A percentile compares a stretch with the other conserved stretches of the same genome.
phyloP scores from a whole-genome alignment of 2,888 invertebrate genomes.

The Drosophila paracracens region DNA sequence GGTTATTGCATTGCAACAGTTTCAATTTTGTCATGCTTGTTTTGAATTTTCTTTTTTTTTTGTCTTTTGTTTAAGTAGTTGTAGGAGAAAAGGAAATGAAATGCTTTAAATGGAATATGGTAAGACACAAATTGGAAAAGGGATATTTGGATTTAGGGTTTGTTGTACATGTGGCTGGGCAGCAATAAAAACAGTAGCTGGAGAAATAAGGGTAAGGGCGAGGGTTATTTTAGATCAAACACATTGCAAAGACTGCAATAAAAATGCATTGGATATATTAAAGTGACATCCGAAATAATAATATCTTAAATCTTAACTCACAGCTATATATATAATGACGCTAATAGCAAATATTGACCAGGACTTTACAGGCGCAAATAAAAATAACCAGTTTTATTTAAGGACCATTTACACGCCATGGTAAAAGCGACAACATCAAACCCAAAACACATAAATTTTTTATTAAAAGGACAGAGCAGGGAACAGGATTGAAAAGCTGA shows the following conservation, averaged over 20 bases:
- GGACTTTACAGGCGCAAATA: slow-evolving; percentile 9
- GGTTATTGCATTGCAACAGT: slow-evolving; percentile 30
- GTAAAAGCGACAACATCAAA: slow-evolving; percentile 47
- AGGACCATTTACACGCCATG: slow-evolving; percentile 58
- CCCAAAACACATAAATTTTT: slow-evolving; percentile 50
- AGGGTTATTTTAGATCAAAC: background rate
- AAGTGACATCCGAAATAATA: slow-evolving; percentile 40
- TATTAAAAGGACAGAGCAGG: slow-evolving; percentile 47
- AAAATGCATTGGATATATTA: slow-evolving; percentile 28
- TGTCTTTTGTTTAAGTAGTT: slow-evolving; percentile 1
- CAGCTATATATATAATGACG: slow-evolving; percentile 9
- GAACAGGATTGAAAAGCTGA: slow-evolving; percentile 31
- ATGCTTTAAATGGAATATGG: slow-evolving; percentile 29
- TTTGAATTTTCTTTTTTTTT: background rate
- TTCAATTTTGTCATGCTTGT: slow-evolving; percentile 1
- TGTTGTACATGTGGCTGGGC: background rate
- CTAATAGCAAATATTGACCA: slow-evolving; percentile 18
- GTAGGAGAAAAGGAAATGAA: slow-evolving; percentile 13
- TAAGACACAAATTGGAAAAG: slow-evolving; percentile 27
- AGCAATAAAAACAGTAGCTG: slow-evolving; percentile 27
- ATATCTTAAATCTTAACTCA: slow-evolving; percentile 22
- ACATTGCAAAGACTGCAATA: background rate
- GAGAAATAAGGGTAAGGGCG: background rate
- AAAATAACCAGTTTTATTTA: slow-evolving; percentile 57
- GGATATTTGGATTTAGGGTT: slow-evolving; percentile 15